Percentiles rank a stretch among this genome's conserved stretches.
Conservation (phyloP, 2,888 invertebrate species). For the Trilocha varians region DNA sequence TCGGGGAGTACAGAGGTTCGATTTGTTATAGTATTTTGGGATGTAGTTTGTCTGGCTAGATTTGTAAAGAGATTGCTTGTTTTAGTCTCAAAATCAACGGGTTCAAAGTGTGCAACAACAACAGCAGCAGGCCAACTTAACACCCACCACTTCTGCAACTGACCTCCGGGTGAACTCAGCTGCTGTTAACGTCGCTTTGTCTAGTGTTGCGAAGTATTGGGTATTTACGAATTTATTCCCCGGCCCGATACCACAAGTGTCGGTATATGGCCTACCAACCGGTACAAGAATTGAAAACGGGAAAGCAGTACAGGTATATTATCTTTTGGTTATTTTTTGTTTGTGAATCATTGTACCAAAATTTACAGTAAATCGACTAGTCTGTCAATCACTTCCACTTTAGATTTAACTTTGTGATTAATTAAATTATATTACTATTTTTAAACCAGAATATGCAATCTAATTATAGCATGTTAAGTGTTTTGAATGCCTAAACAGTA, state of each 20-base stretch:
- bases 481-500: too few relatives aligned
- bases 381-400: too few relatives aligned
- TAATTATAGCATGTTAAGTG: too few relatives aligned
- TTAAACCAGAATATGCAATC: too few relatives aligned
- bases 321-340: neutral
- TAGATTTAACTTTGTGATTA: too few relatives aligned
- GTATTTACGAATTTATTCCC: slow-evolving; percentile 87
- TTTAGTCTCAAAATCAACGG: slow-evolving; percentile 55
- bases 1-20: slow-evolving; percentile 72
- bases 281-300: slow-evolving; percentile 75
- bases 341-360: neutral
- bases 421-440: too few relatives aligned
- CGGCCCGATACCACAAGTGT: slow-evolving; percentile 82
- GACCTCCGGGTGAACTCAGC: slow-evolving; percentile 77
- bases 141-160: slow-evolving; percentile 74
- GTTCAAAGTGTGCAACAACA: slow-evolving; percentile 53
- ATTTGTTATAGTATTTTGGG: slow-evolving; percentile 27
- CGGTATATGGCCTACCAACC: slow-evolving; percentile 78
- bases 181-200: slow-evolving; percentile 79
- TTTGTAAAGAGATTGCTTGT: slow-evolving; percentile 33
- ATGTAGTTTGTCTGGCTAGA: slow-evolving; percentile 23
- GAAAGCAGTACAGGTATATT: slow-evolving; percentile 74
- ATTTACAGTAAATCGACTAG: neutral
- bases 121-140: slow-evolving; percentile 49
- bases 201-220: slow-evolving; percentile 87